phyloP scores from a whole-genome alignment of 2,113 vertebrate genomes.

The Megaceryle torquata region DNA sequence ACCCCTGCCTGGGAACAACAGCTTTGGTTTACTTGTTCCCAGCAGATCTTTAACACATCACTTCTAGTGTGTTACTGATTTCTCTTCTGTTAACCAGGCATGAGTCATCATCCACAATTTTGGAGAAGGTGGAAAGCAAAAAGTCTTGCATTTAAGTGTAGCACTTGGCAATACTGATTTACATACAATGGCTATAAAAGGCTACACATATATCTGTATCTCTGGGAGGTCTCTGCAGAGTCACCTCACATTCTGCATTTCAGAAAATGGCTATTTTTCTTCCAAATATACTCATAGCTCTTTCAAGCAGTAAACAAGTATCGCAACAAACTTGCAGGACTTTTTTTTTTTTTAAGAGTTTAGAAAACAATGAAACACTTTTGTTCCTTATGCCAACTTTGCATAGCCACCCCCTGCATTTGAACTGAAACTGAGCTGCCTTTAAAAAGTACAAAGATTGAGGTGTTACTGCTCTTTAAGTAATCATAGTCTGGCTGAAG shows the following conservation, averaged over 20 bases:
- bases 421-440: not conserved
- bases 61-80: not conserved
- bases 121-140: not conserved
- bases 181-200: not conserved
- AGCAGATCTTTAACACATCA: not conserved
- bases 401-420: not conserved
- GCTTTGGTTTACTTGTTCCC: not conserved
- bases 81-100: not conserved
- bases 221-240: not conserved
- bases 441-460: not conserved
- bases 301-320: constrained; percentile 18
- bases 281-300: not conserved
- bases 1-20: not conserved
- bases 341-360: not conserved
- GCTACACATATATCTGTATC: not conserved
- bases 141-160: not conserved
- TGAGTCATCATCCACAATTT: not conserved
- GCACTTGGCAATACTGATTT: not conserved
- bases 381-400: constrained; percentile 7
- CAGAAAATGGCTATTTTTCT: not conserved
- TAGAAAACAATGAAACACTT: constrained; percentile 5
- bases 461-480: not conserved
- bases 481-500: not conserved
- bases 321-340: not conserved
- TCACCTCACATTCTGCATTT: not conserved